These are phyloP conservation scores for Chiloscyllium punctatum DNA, from an alignment of 2,797 vertebrate species.

Conservation along the genomic window DNA sequence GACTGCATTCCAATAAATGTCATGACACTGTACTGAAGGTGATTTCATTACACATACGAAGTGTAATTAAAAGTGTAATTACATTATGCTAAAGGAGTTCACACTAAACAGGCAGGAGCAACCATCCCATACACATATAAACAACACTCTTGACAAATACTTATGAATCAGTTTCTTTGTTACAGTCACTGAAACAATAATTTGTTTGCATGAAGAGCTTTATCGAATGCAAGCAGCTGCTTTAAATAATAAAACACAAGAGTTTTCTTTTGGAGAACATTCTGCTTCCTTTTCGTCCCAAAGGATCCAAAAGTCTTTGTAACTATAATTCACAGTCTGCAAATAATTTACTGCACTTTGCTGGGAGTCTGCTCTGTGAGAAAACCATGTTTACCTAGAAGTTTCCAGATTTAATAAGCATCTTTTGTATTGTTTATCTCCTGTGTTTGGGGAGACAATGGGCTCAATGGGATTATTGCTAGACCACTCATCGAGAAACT, in stretches of 20 bases:
- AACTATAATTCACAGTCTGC: not conserved
- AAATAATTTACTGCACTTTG: not conserved
- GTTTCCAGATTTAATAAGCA: not conserved
- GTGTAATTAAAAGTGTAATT: not conserved
- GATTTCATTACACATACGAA: not conserved
- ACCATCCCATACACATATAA: not conserved
- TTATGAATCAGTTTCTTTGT: not conserved
- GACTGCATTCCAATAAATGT: not conserved
- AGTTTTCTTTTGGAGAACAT: not conserved
- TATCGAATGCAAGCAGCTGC: not conserved
- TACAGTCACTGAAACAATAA: not conserved
- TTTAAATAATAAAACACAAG: conserved; percentile 1
- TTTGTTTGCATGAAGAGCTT: not conserved
- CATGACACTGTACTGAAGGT: not conserved
- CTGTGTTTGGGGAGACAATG: not conserved
- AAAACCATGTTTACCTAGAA: not conserved
- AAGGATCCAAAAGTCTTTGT: not conserved
- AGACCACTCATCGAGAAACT: not conserved
- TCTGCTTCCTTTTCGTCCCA: not conserved
- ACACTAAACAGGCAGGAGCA: not conserved
- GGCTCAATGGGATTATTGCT: too few species aligned
- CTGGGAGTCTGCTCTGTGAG: not conserved
- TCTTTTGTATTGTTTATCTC: not conserved
- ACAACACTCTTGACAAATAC: not conserved
- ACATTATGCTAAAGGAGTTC: not conserved